Base-by-base conservation (phyloP, 92 coral and sea anemone genomes). In the Montipora capitata region DNA sequence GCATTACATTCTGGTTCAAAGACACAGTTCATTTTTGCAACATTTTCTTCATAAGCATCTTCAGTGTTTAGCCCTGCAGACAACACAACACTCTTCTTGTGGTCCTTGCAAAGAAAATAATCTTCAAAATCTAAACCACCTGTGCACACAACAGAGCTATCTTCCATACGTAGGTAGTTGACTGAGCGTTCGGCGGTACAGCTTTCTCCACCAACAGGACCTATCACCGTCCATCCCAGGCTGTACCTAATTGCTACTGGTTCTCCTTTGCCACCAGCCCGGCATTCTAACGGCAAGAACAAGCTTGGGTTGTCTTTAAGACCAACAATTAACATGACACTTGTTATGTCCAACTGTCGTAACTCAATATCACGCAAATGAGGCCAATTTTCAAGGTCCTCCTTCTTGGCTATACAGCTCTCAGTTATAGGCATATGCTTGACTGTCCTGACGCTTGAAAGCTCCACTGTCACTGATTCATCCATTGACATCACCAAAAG, bases 371-470 rank as follows among this genome's bases (percentile, higher is more conserved):
- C 35, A 27, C 2, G 35, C 35, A 27, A 27, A 27, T 27, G 35
- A 27, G 0, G 35, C 35, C 20, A 18, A 18, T 18, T 18, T 18
- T 18, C 20, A 18, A 18, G 20, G 20, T 18, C 20, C 0, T 27
- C 35, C 35, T 27, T 27, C 35, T 27, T 27, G 35, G 35, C 35
- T 27, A 91, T 67, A 69, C 94, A 91, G 51, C 88, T 74, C 14
- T 15, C 65, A 15, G 91, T 73, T 0, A 94, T 77, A 20, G 94
- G 95, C 90, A 94, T 91, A 39, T 89, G 85, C 48, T 86, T 72
- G 56, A 94, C 93, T 66, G 90, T 91, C 74, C 81, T 88, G 79
- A 89, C 93, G 68, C 83, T 88, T 41, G 81, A 40, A 43, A 94
- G 77, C 79, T 91, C 92, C 17, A 89, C 79, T 4, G 79, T 27